A percentile compares a stretch with the other conserved stretches of the same genome.
Conservation (phyloP, 2,888 invertebrate species). For the Lacanobia oleracea region DNA sequence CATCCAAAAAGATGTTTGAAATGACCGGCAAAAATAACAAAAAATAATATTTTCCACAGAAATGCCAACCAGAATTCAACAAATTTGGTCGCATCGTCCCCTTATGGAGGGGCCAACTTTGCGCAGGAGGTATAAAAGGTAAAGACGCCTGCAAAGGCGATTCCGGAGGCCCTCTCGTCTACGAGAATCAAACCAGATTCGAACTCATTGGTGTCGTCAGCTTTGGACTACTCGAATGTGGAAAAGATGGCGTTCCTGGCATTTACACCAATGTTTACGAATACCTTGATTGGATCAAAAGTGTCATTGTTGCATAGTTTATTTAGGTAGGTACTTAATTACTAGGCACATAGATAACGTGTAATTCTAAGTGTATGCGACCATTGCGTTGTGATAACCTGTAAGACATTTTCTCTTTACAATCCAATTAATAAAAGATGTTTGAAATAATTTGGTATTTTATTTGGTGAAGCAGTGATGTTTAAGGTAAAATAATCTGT, state of each 20-base stretch:
- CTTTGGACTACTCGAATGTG: slow-evolving; percentile 91
- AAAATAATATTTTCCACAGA: slow-evolving; percentile 49
- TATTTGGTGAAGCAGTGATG: not conserved
- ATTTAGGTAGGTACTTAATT: not conserved
- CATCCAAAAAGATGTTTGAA: not conserved
- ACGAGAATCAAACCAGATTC: slow-evolving; percentile 64
- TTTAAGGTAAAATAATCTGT: not conserved
- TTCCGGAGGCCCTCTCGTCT: slow-evolving; percentile 92
- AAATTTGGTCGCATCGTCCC: rapidly evolving
- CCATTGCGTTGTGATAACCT: not conserved
- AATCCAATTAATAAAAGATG: not conserved
- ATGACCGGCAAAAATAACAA: not conserved
- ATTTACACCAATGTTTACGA: slow-evolving; percentile 91
- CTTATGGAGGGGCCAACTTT: slow-evolving; percentile 79
- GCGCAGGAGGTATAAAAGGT: slow-evolving; percentile 90
- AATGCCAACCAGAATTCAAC: slow-evolving; percentile 61
- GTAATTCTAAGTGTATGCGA: not conserved
- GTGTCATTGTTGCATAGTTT: slow-evolving; percentile 35
- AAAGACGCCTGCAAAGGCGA: slow-evolving; percentile 91
- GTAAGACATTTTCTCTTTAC: not conserved
- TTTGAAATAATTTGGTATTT: not conserved
- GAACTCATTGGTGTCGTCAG: slow-evolving; percentile 90
- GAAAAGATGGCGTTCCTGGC: slow-evolving; percentile 88
- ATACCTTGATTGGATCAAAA: slow-evolving; percentile 90
- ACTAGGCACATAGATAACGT: not conserved